Conservation (phyloP, 1,140 invertebrate genomes). For the Myzus persicae region DNA sequence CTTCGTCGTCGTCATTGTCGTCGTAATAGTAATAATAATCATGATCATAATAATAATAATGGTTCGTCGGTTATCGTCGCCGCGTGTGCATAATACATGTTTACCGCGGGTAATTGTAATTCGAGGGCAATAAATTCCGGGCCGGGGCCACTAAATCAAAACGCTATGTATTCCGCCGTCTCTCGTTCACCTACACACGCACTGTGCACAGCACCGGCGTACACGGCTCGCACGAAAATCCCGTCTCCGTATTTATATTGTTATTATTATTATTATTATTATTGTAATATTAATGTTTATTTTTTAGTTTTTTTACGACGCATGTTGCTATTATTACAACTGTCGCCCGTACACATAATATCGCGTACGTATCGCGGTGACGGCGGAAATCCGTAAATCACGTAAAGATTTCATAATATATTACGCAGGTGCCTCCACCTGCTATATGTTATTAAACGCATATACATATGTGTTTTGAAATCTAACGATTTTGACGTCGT, state of each 20-base stretch:
- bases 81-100: slow-evolving; percentile 1
- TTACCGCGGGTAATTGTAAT: slow-evolving; percentile 33
- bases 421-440: neutral
- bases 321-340: neutral
- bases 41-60: neutral
- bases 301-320: neutral
- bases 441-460: neutral
- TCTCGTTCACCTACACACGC: slow-evolving; percentile 30
- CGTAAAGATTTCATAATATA: neutral
- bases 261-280: slow-evolving; percentile 4
- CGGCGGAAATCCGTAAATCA: neutral
- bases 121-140: slow-evolving; percentile 45
- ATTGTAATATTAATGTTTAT: neutral
- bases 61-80: slow-evolving; percentile 13
- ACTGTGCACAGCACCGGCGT: neutral
- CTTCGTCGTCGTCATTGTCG: neutral
- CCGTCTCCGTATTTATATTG: neutral
- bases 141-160: slow-evolving; percentile 41
- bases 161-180: neutral
- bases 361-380: too few relatives aligned
- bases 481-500: neutral
- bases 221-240: neutral
- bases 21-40: neutral
- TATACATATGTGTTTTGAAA: neutral
- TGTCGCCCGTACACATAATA: neutral